phyloP scores from a whole-genome alignment of 1,140 invertebrate species.

The Brachionus manjavacas region DNA sequence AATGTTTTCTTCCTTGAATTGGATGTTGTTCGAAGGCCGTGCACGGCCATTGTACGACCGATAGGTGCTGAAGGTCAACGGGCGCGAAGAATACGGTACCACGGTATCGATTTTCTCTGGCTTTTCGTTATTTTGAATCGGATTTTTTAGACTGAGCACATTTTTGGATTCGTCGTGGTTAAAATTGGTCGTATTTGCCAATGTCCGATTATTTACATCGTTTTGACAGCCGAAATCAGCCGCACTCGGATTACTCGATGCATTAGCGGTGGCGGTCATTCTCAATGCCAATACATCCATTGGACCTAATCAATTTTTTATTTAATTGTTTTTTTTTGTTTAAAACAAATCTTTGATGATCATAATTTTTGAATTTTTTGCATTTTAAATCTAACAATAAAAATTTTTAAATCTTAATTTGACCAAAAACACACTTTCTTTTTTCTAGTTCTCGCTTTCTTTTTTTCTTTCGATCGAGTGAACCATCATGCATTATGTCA shows the following conservation, averaged over 20 bases:
- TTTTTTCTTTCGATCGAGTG: not conserved
- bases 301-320: not conserved
- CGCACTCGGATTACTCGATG: not conserved
- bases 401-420: not conserved
- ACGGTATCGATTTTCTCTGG: not conserved
- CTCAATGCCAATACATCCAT: constrained; percentile 32
- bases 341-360: not conserved
- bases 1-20: constrained; percentile 43
- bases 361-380: constrained; percentile 4
- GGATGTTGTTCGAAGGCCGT: not conserved
- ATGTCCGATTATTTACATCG: constrained; percentile 13
- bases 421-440: constrained; percentile 14
- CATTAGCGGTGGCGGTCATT: constrained; percentile 16
- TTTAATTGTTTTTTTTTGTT: not conserved
- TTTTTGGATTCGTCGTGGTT: constrained; percentile 4
- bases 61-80: constrained; percentile 22
- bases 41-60: constrained; percentile 29
- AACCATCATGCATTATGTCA: constrained; percentile 8
- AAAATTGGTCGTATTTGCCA: constrained; percentile 23
- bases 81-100: not conserved
- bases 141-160: not conserved
- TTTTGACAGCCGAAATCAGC: not conserved
- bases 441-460: not conserved
- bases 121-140: not conserved
- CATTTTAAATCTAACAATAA: constrained; percentile 6